Conservation (phyloP, 2,888 invertebrate genomes). For the Chalcosyrphus nemorum region DNA sequence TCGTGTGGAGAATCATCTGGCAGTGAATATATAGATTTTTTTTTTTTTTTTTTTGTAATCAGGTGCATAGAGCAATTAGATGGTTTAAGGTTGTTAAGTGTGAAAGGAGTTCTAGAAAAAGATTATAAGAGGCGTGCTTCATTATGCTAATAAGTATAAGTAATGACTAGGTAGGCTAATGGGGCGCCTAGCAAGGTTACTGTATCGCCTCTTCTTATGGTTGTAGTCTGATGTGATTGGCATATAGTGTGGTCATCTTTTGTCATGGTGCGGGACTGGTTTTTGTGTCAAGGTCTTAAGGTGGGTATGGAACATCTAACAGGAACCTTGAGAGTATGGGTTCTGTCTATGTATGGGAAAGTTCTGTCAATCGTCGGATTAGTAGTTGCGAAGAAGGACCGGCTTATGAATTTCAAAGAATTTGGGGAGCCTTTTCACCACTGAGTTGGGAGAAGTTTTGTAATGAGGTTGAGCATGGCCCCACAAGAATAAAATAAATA, state of each 20-base stretch:
- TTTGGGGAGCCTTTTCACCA: too few species aligned
- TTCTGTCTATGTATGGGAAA: too few species aligned
- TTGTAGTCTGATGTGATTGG: not conserved
- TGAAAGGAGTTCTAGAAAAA: not conserved
- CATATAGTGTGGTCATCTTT: not conserved
- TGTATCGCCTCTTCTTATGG: not conserved
- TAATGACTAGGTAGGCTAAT: not conserved
- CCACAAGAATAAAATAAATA: too few species aligned
- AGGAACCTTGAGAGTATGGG: too few species aligned
- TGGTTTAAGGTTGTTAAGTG: constrained; percentile 10
- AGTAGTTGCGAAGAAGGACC: too few species aligned
- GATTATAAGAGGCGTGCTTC: not conserved
- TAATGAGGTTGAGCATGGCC: too few species aligned
- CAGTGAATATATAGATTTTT: not conserved
- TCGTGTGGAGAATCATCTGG: constrained; percentile 23
- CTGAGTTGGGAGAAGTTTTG: too few species aligned
- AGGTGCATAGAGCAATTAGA: constrained; percentile 30
- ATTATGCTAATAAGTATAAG: not conserved
- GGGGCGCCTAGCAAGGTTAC: not conserved
- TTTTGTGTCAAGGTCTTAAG: too few species aligned
- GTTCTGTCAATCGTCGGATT: too few species aligned
- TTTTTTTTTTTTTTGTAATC: constrained; percentile 5
- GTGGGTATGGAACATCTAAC: too few species aligned
- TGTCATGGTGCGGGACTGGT: too few species aligned
- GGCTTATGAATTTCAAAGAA: too few species aligned